These are phyloP conservation scores for Trachelus troglodyta DNA, from an alignment of 2,888 invertebrate genomes.

Conservation along the genomic window DNA sequence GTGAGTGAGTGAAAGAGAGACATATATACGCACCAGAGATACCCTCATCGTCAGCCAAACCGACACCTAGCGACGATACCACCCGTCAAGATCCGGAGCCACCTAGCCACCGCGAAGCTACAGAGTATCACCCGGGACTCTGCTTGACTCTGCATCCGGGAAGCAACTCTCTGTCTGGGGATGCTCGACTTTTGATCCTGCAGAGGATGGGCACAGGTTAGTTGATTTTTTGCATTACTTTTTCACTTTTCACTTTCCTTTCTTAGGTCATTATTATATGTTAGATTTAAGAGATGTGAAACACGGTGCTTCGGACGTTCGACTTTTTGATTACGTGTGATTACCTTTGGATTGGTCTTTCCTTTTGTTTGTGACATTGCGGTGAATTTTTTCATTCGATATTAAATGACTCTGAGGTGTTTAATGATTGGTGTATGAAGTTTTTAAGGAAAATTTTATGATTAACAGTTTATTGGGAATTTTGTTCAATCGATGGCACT, in stretches of 20 bases:
- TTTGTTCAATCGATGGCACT: neutral
- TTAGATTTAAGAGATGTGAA: neutral
- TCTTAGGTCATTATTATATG: neutral
- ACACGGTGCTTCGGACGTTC: neutral
- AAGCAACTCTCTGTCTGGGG: constrained; percentile 35
- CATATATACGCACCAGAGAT: neutral
- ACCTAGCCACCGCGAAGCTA: constrained; percentile 22
- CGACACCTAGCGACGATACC: constrained; percentile 28
- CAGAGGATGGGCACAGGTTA: constrained; percentile 83
- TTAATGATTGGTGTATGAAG: neutral
- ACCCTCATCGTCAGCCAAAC: constrained; percentile 21
- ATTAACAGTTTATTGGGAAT: neutral
- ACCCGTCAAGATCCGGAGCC: constrained; percentile 39
- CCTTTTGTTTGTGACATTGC: neutral
- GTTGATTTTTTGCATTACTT: constrained; percentile 30
- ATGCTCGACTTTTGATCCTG: constrained; percentile 56
- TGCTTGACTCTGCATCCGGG: constrained; percentile 38
- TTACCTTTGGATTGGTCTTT: neutral
- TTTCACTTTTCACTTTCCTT: neutral
- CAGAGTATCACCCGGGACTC: constrained; percentile 50
- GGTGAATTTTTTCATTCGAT: neutral
- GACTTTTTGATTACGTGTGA: neutral
- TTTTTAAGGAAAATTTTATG: neutral
- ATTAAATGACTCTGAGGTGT: neutral
- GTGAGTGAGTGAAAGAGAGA: neutral